Evolutionary conservation across 2,888 invertebrate genomes (phyloP).

Genomic region (Cephus nigrinus): DNA sequence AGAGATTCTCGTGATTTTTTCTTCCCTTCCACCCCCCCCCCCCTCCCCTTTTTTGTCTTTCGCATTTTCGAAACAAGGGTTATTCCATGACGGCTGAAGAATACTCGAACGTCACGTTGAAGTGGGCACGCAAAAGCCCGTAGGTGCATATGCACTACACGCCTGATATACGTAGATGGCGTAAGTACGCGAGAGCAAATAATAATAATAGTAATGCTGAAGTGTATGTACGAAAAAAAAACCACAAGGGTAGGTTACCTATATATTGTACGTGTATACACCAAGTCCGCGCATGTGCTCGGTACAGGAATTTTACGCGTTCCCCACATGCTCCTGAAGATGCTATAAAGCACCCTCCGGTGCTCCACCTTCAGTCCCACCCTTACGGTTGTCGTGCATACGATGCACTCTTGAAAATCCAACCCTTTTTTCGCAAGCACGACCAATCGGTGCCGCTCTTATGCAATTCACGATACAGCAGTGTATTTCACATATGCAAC

Average conservation of each 20-base stretch:
- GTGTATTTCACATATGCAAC: too few species aligned
- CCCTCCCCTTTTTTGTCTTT: constrained; percentile 11
- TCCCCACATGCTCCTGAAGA: constrained; percentile 8
- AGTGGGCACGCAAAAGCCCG: too few species aligned
- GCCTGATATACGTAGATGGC: neutral
- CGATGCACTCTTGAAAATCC: constrained; percentile 43
- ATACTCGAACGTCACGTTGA: constrained; percentile 36
- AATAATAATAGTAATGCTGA: too few species aligned
- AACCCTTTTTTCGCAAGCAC: constrained; percentile 36
- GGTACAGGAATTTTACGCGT: neutral
- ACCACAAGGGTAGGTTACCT: too few species aligned
- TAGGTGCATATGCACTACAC: too few species aligned
- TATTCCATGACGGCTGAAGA: constrained; percentile 38
- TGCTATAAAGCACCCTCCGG: constrained; percentile 40
- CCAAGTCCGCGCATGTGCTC: too few species aligned
- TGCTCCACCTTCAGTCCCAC: constrained; percentile 49
- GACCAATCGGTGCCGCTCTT: constrained; percentile 37
- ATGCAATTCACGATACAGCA: neutral
- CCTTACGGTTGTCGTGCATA: neutral
- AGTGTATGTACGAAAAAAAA: too few species aligned
- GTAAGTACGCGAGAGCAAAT: neutral
- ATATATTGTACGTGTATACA: too few species aligned
- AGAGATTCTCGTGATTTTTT: constrained; percentile 30
- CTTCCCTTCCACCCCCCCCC: constrained; percentile 15
- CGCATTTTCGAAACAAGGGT: constrained; percentile 25